Base-by-base conservation (phyloP, 2,888 invertebrate genomes). In the Aporophyla nigra region DNA sequence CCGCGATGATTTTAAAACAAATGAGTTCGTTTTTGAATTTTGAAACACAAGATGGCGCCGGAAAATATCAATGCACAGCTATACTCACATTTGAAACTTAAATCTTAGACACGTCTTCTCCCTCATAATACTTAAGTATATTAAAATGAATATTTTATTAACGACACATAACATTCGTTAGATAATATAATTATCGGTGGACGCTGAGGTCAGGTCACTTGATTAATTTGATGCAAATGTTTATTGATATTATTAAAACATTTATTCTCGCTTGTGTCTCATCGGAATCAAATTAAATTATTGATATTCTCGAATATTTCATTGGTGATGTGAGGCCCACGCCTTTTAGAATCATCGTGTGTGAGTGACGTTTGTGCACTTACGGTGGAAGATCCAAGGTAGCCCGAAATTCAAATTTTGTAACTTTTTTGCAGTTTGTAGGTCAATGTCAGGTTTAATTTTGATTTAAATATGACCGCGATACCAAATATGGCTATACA, bases 131-230 rank as follows among this genome's bases (percentile, higher is more conserved):
- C 16, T 43, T 40, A n/a, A n/a, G n/a, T n/a, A n/a, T 19, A 27
- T 21, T 71, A n/a, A n/a, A 73, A 4, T 43, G 6, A 19, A 46
- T 40, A 40, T 5, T n/a, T n/a, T 16, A 24, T 40, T n/a, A 27
- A 43, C 24, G 46, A 4, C 43, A 73, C 5, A 1, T 19, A 43
- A 1, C 43, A n/a, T 1, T 43, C 19, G 6, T 76, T 43, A 33
- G 63, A 53, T 78, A 58, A 63, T 33, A 49, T 43, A 27, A 21
- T 46, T 40, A 80, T 56, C 61, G 0, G 21, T 51, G 27, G 58
- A 43, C 24, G n/a, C 14, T 61, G 43, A 56, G 74, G 49, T 65
- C 56, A 78, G 63, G 62, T 62, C 65, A 81, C n/a, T 16, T 65
- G 19, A 73, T 80, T n/a, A 49, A 19, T 53, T 71, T 27, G 7